Base-by-base conservation (phyloP, 30 jellyfish, hydroid and myxozoan genomes). In the Morbakka virulenta region DNA sequence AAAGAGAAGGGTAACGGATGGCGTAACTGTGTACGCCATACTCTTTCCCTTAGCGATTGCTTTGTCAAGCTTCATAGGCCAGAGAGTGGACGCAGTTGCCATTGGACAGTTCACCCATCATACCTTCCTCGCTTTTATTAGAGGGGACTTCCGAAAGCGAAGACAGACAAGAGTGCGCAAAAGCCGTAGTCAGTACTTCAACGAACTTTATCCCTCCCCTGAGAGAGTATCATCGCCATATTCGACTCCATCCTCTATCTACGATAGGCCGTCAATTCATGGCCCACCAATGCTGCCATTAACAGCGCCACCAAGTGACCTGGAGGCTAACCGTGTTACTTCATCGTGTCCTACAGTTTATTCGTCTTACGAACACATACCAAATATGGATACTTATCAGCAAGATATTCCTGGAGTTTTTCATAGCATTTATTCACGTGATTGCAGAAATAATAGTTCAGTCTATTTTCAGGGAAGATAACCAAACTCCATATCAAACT, bases 21-120 rank as follows among this genome's bases (percentile, higher is more conserved):
- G 96, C 30, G 96, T 35, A 87, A 87, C 67, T 87, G 96, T 61
- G 96, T 87, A 27, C 66, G 96, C 17, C 96, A 87, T 52, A 87
- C 96, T n/a, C 65, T 87, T 23, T 87, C 96, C 32, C 76, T 87
- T 2, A 87, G 81, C 76, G 96, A 87, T 81, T 87, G 96, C 72
- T 87, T 87, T 85, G 79, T 87, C 72, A 87, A 87, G 77, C 88
- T 87, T 51, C 96, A 78, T 41, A 51, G 96, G 34, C 96, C 96
- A 0, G 96, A 87, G 70, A 87, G 79, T 35, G 96, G 96, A 3
- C 67, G 96, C 14, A 87, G 96, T 47, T 87, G 96, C 75, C 80
- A 87, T 61, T 87, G 96, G 96, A 90, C 96, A n/a, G 64, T 87
- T 26, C 96, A 87, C 62, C 96, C 96, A n/a, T 64, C 96, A 31